Percentiles rank a stretch among this genome's conserved stretches.
These are phyloP conservation scores for Mesembrinibis cayennensis DNA, from an alignment of 2,113 vertebrate genomes.

Conservation along the genomic window DNA sequence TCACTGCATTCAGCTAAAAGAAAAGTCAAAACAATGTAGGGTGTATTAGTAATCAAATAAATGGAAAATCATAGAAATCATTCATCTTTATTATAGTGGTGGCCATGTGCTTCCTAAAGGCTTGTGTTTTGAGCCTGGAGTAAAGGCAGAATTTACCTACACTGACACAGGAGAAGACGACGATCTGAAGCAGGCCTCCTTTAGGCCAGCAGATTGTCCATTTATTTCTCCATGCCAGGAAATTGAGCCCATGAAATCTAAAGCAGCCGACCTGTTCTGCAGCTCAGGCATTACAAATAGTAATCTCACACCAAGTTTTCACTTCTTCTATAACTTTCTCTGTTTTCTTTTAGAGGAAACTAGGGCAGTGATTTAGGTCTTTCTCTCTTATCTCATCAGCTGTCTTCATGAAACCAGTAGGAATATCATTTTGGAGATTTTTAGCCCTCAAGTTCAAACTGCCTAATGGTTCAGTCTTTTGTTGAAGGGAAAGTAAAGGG, in stretches of 20 bases:
- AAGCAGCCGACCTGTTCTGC: neutral
- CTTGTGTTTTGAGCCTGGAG: neutral
- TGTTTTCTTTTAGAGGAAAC: conserved; percentile 10
- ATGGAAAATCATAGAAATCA: neutral
- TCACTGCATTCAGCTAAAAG: neutral
- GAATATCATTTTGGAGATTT: conserved; percentile 1
- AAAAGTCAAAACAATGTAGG: neutral
- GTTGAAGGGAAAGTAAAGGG: neutral
- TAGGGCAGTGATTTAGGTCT: conserved; percentile 21
- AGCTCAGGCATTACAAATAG: neutral
- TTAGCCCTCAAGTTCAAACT: conserved; percentile 13
- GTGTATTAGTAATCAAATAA: neutral
- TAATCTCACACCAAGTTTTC: neutral
- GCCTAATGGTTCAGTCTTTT: conserved; percentile 17
- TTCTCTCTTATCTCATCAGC: conserved; percentile 19
- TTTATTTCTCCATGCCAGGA: neutral
- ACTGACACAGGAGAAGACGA: neutral
- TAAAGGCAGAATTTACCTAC: neutral
- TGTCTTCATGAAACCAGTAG: conserved; percentile 16
- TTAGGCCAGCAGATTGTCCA: neutral
- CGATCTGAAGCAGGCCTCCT: neutral
- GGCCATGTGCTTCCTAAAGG: neutral
- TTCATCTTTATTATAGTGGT: neutral
- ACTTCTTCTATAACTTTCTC: neutral
- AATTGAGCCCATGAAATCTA: neutral